Evolutionary conservation across 2,888 invertebrate genomes (phyloP).

Genomic region (Carabus problematicus): DNA sequence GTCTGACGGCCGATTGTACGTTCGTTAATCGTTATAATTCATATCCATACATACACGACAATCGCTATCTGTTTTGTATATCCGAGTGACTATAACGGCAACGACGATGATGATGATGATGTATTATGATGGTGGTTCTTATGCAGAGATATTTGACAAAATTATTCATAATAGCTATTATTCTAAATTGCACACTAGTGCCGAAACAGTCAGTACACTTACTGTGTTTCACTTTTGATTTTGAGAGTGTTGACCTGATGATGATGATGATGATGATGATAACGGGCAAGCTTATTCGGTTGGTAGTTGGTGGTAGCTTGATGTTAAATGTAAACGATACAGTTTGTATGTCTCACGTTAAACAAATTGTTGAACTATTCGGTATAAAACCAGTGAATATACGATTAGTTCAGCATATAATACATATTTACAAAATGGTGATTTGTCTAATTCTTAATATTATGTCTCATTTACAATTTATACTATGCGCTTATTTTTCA

Average conservation of each 20-base stretch:
- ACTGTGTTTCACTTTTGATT: background rate
- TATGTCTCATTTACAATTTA: slow-evolving; percentile 37
- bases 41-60: slow-evolving; percentile 5
- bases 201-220: slow-evolving; percentile 1
- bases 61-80: background rate
- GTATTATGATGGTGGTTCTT: slow-evolving; percentile 23
- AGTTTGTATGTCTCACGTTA: background rate
- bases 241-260: background rate
- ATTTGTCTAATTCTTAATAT: slow-evolving; percentile 47
- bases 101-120: background rate
- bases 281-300: slow-evolving; percentile 35
- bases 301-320: slow-evolving; percentile 37
- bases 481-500: slow-evolving; percentile 41
- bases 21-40: background rate
- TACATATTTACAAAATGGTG: slow-evolving; percentile 43
- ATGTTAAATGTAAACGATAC: slow-evolving; percentile 12
- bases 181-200: background rate
- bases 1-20: background rate
- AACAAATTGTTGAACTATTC: too few relatives aligned
- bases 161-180: background rate
- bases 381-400: background rate
- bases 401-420: slow-evolving; percentile 1
- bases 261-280: slow-evolving; percentile 3
- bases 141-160: slow-evolving; percentile 33
- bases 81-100: background rate